Evolutionary conservation across 2,113 vertebrate genomes (phyloP).

Genomic region (Notiomystis cincta): DNA sequence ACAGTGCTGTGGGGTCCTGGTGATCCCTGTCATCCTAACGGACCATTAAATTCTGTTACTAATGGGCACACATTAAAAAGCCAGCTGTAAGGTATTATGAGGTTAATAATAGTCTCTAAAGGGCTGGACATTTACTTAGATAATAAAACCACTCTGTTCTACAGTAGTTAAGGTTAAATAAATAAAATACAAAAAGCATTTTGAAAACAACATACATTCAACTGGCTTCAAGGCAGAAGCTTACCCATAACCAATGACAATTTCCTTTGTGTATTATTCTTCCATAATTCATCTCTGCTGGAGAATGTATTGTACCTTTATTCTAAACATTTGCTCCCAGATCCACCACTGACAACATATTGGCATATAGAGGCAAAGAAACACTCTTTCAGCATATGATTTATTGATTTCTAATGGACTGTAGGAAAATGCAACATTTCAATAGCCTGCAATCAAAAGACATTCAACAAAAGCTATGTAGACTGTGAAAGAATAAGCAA

Average conservation of each 20-base stretch:
- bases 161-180: background rate
- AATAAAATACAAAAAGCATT: background rate
- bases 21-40: constrained; percentile 1
- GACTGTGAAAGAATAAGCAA: constrained; percentile 7
- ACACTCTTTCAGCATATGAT: background rate
- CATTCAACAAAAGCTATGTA: background rate
- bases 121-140: background rate
- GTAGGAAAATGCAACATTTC: background rate
- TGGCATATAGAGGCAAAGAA: background rate
- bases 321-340: background rate
- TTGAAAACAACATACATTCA: background rate
- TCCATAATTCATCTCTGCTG: background rate
- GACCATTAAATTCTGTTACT: background rate
- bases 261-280: background rate
- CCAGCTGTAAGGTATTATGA: background rate
- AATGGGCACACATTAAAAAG: background rate
- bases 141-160: background rate
- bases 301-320: background rate
- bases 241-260: background rate
- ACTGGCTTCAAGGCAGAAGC: background rate
- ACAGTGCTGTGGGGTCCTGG: background rate
- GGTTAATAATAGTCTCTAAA: background rate
- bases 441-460: background rate
- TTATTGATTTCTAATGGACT: background rate
- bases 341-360: background rate